Evolutionary conservation across 1,140 invertebrate genomes (phyloP).

Genomic region (Diorhabda sublineata): DNA sequence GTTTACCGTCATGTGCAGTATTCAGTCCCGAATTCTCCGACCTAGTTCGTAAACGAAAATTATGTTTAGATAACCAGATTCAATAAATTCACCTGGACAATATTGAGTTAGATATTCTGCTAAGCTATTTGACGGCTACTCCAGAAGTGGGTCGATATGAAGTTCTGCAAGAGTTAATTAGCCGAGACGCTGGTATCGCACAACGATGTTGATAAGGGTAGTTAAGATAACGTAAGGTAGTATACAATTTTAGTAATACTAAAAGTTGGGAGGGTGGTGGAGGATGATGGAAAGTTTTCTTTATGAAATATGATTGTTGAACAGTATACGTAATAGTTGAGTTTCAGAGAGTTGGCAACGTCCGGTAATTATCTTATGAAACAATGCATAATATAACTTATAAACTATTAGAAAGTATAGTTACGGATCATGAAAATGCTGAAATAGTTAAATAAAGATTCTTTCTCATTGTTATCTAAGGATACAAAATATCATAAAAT

Average conservation of each 20-base stretch:
- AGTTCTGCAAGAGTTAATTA: background rate
- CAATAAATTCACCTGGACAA: constrained; percentile 2
- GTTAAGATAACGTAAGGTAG: background rate
- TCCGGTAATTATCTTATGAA: no score
- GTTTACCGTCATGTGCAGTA: no score
- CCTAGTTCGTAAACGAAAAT: no score
- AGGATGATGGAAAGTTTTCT: background rate
- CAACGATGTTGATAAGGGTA: constrained; percentile 1
- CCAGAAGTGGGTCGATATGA: background rate
- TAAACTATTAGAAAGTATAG: no score
- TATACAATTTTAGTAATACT: constrained; percentile 1
- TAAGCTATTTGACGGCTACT: background rate
- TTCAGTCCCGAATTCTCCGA: no score
- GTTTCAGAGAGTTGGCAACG: no score
- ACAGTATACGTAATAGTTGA: background rate
- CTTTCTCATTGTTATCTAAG: no score
- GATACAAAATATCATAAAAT: no score
- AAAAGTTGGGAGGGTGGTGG: background rate
- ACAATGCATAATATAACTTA: no score
- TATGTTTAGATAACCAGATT: background rate
- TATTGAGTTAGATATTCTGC: background rate
- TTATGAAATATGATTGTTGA: background rate
- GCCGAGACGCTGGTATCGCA: constrained; percentile 1
- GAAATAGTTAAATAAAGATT: no score
- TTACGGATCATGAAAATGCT: no score